Conservation (phyloP, 2,888 invertebrate species). For the Oeneis ivallda region DNA sequence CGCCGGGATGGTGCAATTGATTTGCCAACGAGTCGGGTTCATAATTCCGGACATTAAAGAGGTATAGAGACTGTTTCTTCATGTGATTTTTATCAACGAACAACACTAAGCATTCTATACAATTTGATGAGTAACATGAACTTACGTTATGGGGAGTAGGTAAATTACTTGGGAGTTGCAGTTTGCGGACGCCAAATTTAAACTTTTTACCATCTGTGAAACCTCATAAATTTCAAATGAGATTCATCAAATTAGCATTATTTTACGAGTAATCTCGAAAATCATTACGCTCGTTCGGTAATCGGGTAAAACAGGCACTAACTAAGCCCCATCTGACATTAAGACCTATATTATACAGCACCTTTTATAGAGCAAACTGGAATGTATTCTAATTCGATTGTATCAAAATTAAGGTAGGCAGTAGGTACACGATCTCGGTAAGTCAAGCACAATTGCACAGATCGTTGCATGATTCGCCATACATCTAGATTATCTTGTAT, state of each 20-base stretch:
- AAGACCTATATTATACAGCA: too few species aligned
- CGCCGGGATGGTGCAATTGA: constrained; percentile 14
- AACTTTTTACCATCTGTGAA: too few species aligned
- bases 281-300: too few species aligned
- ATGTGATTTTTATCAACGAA: background rate
- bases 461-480: constrained; percentile 30
- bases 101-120: background rate
- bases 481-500: constrained; percentile 26
- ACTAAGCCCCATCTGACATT: too few species aligned
- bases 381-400: constrained; percentile 5
- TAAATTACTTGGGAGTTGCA: too few species aligned
- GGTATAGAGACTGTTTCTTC: background rate
- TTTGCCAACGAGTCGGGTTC: constrained; percentile 16
- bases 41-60: constrained; percentile 12
- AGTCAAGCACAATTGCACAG: constrained; percentile 12
- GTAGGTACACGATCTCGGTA: constrained; percentile 13
- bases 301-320: too few species aligned
- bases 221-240: too few species aligned
- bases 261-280: too few species aligned
- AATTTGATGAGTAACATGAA: background rate
- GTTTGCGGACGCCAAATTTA: too few species aligned
- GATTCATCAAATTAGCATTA: too few species aligned
- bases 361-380: too few species aligned
- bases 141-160: too few species aligned
- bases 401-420: constrained; percentile 5